Base-by-base conservation (phyloP, 2,113 vertebrate genomes). In the Saguinus midas region DNA sequence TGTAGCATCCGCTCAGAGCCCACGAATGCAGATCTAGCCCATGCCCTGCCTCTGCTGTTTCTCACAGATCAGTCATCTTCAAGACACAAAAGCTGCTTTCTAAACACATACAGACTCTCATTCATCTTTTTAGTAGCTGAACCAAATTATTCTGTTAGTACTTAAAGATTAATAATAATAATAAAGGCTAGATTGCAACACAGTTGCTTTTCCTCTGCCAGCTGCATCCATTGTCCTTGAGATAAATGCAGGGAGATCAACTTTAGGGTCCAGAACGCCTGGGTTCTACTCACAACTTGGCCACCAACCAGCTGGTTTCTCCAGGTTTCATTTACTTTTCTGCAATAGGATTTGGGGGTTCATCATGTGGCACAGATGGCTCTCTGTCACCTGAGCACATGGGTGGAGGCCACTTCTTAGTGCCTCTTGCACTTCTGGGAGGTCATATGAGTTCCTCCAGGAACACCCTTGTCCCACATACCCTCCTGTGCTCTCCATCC, bases 331-430 rank as follows among this genome's bases (percentile, higher is more conserved):
- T 55, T 40, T 25, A 27, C 27, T 48, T 55, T 17, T 5, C 43
- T 45, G 23, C 3, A 37, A 55, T 14, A 21, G 66, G 23, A 55
- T 8, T 18, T 40, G 35, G 37, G 37, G 40, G n/a, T 5, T 27
- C 21, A 7, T 1, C 7, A 18, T 14, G 11, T 0, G 11, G 37
- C 82, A 45, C n/a, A 43, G 43, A n/a, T 1, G 50, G 2, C 48
- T 8, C 11, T 66, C 37, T 66, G 57, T 27, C 11, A 35, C 10
- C 37, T n/a, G 32, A 52, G 64, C 45, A 52, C 23, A 23, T 0
- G 6, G 18, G 35, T 2, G 18, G 48, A 50, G 1, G 0, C 18
- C 35, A 3, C 1, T 29, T 50, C 29, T 8, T 6, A 20, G 55
- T 6, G 14, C 1, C 32, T 3, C 84, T 35, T 17, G 6, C 14